phyloP scores from a whole-genome alignment of 2,113 vertebrate genomes.

The Cyanoderma ruficeps region DNA sequence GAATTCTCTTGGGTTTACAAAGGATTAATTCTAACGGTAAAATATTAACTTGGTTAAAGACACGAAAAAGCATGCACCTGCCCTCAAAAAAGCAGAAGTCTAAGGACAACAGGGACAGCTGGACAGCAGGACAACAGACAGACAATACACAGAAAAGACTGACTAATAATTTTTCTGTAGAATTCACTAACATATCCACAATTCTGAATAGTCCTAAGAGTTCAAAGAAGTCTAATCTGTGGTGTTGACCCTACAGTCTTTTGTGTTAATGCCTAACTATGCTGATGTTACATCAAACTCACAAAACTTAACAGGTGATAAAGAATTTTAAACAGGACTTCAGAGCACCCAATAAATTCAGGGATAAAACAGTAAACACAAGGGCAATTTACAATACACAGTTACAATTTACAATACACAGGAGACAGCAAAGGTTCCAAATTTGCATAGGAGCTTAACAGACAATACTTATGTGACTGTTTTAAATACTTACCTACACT shows the following conservation, averaged over 20 bases:
- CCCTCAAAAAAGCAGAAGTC: not conserved
- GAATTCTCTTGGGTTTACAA: not conserved
- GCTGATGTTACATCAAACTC: not conserved
- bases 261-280: not conserved
- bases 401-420: not conserved
- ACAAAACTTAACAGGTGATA: not conserved
- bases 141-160: not conserved
- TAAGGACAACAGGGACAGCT: not conserved
- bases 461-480: not conserved
- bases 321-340: not conserved
- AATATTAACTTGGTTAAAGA: not conserved
- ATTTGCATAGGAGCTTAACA: not conserved
- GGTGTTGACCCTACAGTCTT: not conserved
- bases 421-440: not conserved
- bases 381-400: not conserved
- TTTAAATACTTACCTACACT: slow-evolving; percentile 87
- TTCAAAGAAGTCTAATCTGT: not conserved
- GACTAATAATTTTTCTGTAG: not conserved
- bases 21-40: not conserved
- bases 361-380: not conserved
- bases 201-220: not conserved
- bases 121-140: too few species aligned
- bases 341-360: not conserved
- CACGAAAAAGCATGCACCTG: not conserved
- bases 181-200: not conserved